Conservation (phyloP, 2,888 invertebrate species). For the Amphipoea lucens region DNA sequence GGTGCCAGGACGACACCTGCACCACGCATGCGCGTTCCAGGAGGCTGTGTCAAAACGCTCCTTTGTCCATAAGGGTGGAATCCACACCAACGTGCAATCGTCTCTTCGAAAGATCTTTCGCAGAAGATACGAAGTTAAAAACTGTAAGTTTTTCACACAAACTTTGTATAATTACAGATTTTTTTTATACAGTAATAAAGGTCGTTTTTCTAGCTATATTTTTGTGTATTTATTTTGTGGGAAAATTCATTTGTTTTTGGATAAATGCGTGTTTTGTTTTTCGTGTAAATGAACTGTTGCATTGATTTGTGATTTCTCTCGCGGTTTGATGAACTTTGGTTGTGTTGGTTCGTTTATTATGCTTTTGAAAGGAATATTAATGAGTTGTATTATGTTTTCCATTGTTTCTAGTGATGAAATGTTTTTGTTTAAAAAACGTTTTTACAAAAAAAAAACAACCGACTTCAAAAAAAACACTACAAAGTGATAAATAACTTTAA, state of each 20-base stretch:
- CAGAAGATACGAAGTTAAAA: slow-evolving; percentile 5
- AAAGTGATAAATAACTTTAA: no score
- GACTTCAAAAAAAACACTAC: no score
- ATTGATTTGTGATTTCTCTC: slow-evolving; percentile 37
- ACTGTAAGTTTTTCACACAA: slow-evolving; percentile 53
- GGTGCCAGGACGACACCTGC: slow-evolving; percentile 54
- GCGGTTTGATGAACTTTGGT: slow-evolving; percentile 40
- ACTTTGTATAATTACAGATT: neutral
- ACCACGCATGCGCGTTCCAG: slow-evolving; percentile 80
- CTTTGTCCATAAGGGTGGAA: slow-evolving; percentile 78
- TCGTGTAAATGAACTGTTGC: slow-evolving; percentile 31
- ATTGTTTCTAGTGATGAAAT: neutral
- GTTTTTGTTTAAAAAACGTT: neutral
- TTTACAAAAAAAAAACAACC: no score
- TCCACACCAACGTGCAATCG: slow-evolving; percentile 5
- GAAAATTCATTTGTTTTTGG: neutral
- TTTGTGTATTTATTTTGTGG: neutral
- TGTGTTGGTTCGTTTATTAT: neutral
- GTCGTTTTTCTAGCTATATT: neutral
- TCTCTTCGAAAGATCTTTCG: neutral
- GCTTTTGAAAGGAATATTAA: neutral
- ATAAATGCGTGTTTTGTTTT: slow-evolving; percentile 23
- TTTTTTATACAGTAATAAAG: neutral
- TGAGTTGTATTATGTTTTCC: neutral
- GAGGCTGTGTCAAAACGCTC: slow-evolving; percentile 74